phyloP scores from a whole-genome alignment of 37 sponge, comb jelly and placozoan species.

The Theonella swinhoei region DNA sequence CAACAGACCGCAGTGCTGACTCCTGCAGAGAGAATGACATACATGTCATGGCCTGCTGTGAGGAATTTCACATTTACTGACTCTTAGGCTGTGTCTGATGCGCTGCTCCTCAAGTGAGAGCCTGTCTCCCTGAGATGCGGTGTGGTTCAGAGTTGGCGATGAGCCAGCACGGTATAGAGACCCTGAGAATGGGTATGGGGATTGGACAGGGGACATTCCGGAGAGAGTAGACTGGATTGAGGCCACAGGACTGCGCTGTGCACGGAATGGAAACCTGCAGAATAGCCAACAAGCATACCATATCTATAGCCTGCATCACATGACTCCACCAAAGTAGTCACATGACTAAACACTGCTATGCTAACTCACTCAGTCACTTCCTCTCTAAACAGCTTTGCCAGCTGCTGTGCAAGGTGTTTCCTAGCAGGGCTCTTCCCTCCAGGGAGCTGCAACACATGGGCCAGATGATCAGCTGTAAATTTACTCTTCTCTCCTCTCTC shows the following conservation, averaged over 20 bases:
- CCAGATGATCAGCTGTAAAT: slow-evolving; percentile 74
- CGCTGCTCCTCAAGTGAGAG: not conserved
- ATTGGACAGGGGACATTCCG: not conserved
- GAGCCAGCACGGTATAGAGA: not conserved
- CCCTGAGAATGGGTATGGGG: not conserved
- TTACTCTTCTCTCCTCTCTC: slow-evolving; percentile 55
- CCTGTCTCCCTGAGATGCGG: not conserved
- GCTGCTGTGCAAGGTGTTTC: slow-evolving; percentile 64
- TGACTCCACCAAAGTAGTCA: too few relatives aligned
- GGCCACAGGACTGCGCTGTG: not conserved
- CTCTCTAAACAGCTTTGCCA: slow-evolving; percentile 55
- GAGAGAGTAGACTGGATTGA: not conserved
- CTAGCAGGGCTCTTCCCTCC: slow-evolving; percentile 37
- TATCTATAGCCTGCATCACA: too few relatives aligned
- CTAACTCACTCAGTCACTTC: slow-evolving; percentile 19
- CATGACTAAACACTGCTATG: too few relatives aligned
- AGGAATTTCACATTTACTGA: not conserved
- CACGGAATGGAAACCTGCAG: too few relatives aligned
- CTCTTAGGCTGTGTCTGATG: not conserved
- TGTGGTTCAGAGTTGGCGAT: not conserved
- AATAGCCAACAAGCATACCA: too few relatives aligned
- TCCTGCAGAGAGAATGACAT: slow-evolving; percentile 37
- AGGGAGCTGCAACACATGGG: slow-evolving; percentile 70
- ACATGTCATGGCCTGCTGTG: slow-evolving; percentile 5
- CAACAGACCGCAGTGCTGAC: slow-evolving; percentile 36